Evolutionary conservation across 2,797 vertebrate genomes (phyloP), one percentile per base, ranked within the genome.

Genomic region (Sebastes flavidus): DNA sequence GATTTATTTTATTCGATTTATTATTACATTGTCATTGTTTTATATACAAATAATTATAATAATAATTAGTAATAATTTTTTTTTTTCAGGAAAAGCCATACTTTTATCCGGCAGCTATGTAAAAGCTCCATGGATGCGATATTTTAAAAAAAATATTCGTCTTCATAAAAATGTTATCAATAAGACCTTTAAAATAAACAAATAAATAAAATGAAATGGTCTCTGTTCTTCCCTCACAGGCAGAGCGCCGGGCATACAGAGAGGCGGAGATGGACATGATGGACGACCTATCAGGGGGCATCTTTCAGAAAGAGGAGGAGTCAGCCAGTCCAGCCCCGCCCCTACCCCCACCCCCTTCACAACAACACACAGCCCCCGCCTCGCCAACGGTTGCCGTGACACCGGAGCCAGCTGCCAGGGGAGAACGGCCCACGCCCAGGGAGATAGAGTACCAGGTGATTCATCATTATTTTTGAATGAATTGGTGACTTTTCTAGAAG

Each of bases 331-430:
- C 93, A 2, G 80, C 88, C 38, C 38, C 38, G 7, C 38, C 88
- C 1, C 93, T 93, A 4, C 91, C 92, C 9, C 92, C 90, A 4
- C 91, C 92, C 8, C 92, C 92, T 11, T 92, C 93, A 52, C 95
- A 95, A 58, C 95, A 95, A 78, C 93, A 96, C 88, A 96, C 95
- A 9, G 95, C 95, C 83, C 96, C 96, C 1, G 95, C 96, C 73
- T 96, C 96, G 2, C 96, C 96, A 2, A 96, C 92, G 0, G 95
- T 95, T 9, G 95, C 95, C 5, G 92, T 94, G 55, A 96, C 95
- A 0, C 95, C 95, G 0, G 95, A 96, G 76, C 94, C 95, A 0
- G 94, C 94, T 2, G 91, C 91, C 63, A 92, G 95, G 49, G 92
- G 90, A 62, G 94, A 94, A 72, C 95, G 94, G 83, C 75, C 91